phyloP scores from a whole-genome alignment of 2,888 invertebrate species.

The Drosophila histrio region DNA sequence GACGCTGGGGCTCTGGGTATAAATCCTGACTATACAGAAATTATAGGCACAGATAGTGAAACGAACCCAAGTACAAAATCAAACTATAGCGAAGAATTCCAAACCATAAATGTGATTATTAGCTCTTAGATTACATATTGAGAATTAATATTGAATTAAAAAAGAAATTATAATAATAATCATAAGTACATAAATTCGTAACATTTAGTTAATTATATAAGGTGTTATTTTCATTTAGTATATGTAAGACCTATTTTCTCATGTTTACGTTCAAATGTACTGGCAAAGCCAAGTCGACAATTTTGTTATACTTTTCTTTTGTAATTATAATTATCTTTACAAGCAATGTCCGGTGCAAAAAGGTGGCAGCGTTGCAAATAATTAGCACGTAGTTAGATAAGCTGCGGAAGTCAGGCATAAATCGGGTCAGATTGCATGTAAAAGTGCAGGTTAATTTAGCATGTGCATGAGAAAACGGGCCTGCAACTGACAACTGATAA shows the following conservation, averaged over 20 bases:
- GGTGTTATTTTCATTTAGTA: constrained; percentile 6
- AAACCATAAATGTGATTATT: constrained; percentile 8
- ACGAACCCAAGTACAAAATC: constrained; percentile 21
- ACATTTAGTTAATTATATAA: constrained; percentile 26
- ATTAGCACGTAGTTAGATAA: not conserved
- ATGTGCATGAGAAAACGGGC: constrained; percentile 7
- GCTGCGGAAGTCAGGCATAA: not conserved
- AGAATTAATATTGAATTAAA: constrained; percentile 14
- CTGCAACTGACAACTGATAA: not conserved
- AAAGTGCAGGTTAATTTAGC: not conserved
- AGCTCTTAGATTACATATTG: constrained; percentile 27
- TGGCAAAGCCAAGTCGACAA: not conserved
- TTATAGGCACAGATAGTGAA: constrained; percentile 43
- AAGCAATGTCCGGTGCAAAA: not conserved
- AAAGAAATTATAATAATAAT: constrained; percentile 11
- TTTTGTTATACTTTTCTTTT: not conserved
- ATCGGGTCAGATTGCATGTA: not conserved
- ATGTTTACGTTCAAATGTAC: not conserved
- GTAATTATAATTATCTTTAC: not conserved
- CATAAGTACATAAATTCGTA: constrained; percentile 17
- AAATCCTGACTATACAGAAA: constrained; percentile 31
- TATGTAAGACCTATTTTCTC: constrained; percentile 5
- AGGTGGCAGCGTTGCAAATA: not conserved
- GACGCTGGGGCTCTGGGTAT: constrained; percentile 53
- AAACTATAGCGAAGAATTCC: constrained; percentile 26